These are phyloP conservation scores for Maniola jurtina DNA, from an alignment of 1,140 invertebrate genomes.

Conservation along the genomic window DNA sequence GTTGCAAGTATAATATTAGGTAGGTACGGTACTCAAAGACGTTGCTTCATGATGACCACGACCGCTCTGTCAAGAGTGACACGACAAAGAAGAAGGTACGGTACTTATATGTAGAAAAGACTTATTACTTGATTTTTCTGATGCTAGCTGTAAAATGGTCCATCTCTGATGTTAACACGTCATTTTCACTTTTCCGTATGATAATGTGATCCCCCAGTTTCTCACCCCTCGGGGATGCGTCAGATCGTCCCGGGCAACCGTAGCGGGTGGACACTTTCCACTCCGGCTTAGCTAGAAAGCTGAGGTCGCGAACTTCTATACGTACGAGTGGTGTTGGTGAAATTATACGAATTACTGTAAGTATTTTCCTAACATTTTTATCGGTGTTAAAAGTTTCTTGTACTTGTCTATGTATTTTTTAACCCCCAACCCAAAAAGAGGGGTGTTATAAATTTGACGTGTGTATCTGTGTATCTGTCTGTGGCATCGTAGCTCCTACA, in stretches of 20 bases:
- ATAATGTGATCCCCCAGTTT: conserved; percentile 16
- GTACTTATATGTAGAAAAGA: too few species aligned
- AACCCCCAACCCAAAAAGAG: too few species aligned
- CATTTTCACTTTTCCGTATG: conserved; percentile 28
- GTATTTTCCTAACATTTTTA: conserved; percentile 9
- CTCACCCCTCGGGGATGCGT: conserved; percentile 31
- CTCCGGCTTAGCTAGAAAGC: background rate
- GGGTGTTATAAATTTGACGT: too few species aligned
- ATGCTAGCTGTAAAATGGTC: background rate
- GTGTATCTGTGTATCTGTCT: too few species aligned
- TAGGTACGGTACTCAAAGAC: too few species aligned
- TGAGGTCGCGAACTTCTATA: conserved; percentile 23
- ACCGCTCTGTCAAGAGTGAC: too few species aligned
- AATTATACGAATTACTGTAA: conserved; percentile 27
- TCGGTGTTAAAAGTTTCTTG: background rate
- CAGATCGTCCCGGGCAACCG: conserved; percentile 25
- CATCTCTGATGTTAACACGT: conserved; percentile 1
- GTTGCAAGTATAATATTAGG: too few species aligned
- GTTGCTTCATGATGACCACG: too few species aligned
- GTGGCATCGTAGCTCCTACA: too few species aligned
- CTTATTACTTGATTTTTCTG: too few species aligned
- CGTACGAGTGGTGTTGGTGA: conserved; percentile 15
- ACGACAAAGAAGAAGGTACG: too few species aligned
- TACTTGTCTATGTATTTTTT: too few species aligned
- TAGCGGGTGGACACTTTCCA: conserved; percentile 19